phyloP scores from a whole-genome alignment of 1,140 invertebrate genomes.

The Metopolophium dirhodum region DNA sequence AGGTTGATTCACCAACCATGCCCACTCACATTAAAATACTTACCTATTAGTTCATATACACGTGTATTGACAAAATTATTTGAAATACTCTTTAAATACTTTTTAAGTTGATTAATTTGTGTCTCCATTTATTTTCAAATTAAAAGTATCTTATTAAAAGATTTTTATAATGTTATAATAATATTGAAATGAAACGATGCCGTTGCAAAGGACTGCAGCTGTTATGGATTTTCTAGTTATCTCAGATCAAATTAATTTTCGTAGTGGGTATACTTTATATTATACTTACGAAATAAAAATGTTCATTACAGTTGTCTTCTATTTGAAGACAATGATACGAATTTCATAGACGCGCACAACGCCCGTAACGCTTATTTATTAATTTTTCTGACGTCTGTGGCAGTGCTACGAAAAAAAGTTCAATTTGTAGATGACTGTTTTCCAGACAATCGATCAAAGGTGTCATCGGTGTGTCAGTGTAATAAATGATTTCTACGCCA shows the following conservation, averaged over 20 bases:
- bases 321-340: background rate
- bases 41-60: too few species aligned
- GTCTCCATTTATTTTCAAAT: too few species aligned
- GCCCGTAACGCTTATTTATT: background rate
- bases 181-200: too few species aligned
- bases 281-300: background rate
- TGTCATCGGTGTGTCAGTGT: background rate
- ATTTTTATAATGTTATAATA: too few species aligned
- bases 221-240: background rate
- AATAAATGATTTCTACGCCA: background rate
- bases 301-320: background rate
- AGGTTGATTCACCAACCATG: too few species aligned
- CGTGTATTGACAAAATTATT: too few species aligned
- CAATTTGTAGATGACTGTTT: slow-evolving; percentile 7
- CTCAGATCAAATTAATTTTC: background rate
- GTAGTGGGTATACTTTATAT: background rate
- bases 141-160: too few species aligned
- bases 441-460: background rate
- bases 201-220: too few species aligned
- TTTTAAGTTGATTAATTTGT: too few species aligned
- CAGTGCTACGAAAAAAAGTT: background rate
- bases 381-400: background rate
- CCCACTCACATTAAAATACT: too few species aligned
- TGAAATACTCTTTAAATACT: too few species aligned
- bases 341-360: background rate